These are phyloP conservation scores for Herminia tarsipennalis DNA, from an alignment of 2,888 invertebrate species.

Conservation along the genomic window DNA sequence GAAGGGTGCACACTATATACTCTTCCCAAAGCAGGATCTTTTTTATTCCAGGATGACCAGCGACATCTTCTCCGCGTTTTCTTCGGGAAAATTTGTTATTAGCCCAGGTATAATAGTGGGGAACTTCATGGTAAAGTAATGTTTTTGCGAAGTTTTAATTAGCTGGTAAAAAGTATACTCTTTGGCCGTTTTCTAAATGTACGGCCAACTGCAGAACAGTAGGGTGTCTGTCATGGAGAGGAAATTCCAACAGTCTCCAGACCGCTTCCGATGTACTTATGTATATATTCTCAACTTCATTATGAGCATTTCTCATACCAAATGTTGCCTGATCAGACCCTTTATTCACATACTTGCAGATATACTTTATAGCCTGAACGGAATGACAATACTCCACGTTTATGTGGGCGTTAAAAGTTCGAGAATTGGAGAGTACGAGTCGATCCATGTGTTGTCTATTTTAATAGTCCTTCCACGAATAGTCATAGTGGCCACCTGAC, in stretches of 20 bases:
- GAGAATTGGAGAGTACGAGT: constrained; percentile 3
- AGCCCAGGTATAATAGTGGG: constrained; percentile 5
- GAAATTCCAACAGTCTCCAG: too few species aligned
- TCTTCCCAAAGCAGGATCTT: constrained; percentile 11
- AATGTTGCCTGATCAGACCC: neutral
- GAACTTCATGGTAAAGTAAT: constrained; percentile 5
- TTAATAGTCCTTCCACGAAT: neutral
- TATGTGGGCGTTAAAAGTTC: constrained; percentile 4
- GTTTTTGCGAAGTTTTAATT: too few species aligned
- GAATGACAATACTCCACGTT: constrained; percentile 4
- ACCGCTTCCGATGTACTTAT: too few species aligned
- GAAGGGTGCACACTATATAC: constrained; percentile 11
- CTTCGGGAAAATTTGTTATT: constrained; percentile 2
- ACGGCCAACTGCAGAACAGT: too few species aligned
- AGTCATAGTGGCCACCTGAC: neutral
- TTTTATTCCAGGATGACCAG: constrained; percentile 10
- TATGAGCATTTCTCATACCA: too few species aligned
- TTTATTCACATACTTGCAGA: too few species aligned
- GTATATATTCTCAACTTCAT: too few species aligned
- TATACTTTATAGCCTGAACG: too few species aligned
- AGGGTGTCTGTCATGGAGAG: too few species aligned
- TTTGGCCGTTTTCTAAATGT: too few species aligned
- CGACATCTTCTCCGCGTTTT: constrained; percentile 5
- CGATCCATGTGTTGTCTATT: constrained; percentile 6
- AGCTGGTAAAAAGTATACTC: too few species aligned